Evolutionary conservation across 2,888 invertebrate genomes (phyloP).

Genomic region (Lasioglossum figueresi): DNA sequence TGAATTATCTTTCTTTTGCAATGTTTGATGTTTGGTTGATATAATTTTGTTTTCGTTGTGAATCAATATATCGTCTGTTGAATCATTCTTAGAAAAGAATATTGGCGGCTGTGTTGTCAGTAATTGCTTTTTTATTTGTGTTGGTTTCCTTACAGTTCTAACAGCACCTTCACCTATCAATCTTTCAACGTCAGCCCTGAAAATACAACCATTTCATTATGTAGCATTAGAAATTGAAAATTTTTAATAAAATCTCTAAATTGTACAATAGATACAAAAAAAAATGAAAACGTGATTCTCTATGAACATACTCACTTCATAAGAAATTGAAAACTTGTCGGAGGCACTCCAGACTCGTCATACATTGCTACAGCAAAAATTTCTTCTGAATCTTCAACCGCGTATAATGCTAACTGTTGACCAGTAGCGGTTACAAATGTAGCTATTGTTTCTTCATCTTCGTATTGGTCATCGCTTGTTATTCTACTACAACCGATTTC

Average conservation of each 20-base stretch:
- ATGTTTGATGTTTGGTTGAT: slow-evolving; percentile 15
- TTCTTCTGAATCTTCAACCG: slow-evolving; percentile 82
- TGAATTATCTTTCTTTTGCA: slow-evolving; percentile 28
- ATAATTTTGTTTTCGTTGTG: slow-evolving; percentile 19
- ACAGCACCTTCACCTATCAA: slow-evolving; percentile 83
- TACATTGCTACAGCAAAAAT: slow-evolving; percentile 82
- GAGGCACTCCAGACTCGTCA: slow-evolving; percentile 81
- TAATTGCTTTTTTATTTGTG: slow-evolving; percentile 77
- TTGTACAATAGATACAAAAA: not conserved
- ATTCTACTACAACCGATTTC: slow-evolving; percentile 40
- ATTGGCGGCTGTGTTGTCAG: slow-evolving; percentile 67
- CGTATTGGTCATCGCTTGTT: slow-evolving; percentile 66
- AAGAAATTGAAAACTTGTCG: slow-evolving; percentile 81
- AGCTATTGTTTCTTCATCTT: slow-evolving; percentile 82
- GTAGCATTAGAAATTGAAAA: not conserved
- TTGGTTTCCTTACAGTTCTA: slow-evolving; percentile 81
- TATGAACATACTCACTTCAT: slow-evolving; percentile 76
- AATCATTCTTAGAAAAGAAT: slow-evolving; percentile 58
- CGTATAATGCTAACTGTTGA: slow-evolving; percentile 81
- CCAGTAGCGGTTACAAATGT: slow-evolving; percentile 82
- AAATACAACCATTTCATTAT: slow-evolving; percentile 48
- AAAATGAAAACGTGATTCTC: not conserved
- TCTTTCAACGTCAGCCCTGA: slow-evolving; percentile 81
- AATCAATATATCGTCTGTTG: slow-evolving; percentile 15
- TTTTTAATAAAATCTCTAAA: not conserved